Base-by-base conservation (phyloP, 2,888 invertebrate species). In the Horisme vitalbata region DNA sequence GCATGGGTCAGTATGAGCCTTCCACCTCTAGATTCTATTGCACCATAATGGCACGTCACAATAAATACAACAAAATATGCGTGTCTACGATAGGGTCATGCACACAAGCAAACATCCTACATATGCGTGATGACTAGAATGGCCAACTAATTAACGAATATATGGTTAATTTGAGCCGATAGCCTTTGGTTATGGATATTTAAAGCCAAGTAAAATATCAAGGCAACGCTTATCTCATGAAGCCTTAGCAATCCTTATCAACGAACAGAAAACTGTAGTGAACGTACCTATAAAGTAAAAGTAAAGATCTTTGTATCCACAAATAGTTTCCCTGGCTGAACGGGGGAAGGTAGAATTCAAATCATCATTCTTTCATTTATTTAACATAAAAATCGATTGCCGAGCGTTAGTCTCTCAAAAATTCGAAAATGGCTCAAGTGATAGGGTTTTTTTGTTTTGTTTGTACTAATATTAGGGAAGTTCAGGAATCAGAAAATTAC, bases 21-120 rank as follows among this genome's bases (percentile, higher is more conserved):
- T 76, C 87, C 87, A 86, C 86, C 80, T 65, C 79, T 69, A 73
- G 71, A 71, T 68, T 59, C 52, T 75, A 79, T 89, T 89, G 82
- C 88, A 83, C 80, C 83, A 88, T 71, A 68, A n/a, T 56, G 66
- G 66, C 62, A 71, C 75, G 75, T 78, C 79, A 72, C 66, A 79
- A 82, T 82, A 79, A 77, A 84, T 78, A 78, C 75, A 58, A 75
- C 72, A 78, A 79, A 76, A 77, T 75, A 76, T 81, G 75, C 69
- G 65, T 69, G 66, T 59, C 63, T 70, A 67, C 68, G 60, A 59
- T 54, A 51, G 50, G 45, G 60, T 68, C 75, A 73, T 72, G 61
- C 70, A 45, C 45, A 47, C 55, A 54, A 41, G 45, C 48, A n/a
- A n/a, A n/a, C n/a, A n/a, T n/a, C n/a, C n/a, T n/a, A 67, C 69